phyloP scores from a whole-genome alignment of 2,888 invertebrate genomes.

The Drosophila subsilvestris region DNA sequence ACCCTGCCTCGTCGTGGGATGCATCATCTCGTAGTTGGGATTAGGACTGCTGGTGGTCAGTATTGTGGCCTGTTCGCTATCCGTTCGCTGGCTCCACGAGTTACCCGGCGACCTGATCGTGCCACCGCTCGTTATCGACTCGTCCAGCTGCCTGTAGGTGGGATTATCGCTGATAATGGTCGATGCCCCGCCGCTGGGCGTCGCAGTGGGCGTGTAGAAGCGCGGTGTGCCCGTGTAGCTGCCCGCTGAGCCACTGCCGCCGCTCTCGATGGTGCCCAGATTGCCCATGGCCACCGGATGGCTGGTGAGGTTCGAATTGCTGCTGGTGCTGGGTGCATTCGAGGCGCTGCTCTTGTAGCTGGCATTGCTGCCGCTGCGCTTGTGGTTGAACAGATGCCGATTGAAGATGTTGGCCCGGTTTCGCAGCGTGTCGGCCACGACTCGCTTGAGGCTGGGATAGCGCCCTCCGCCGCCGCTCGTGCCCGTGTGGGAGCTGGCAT shows the following conservation, averaged over 20 bases:
- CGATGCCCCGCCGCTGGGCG: constrained; percentile 44
- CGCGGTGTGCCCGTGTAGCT: constrained; percentile 76
- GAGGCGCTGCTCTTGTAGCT: constrained; percentile 79
- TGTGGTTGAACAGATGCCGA: constrained; percentile 79
- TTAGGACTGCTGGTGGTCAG: constrained; percentile 67
- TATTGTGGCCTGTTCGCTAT: constrained; percentile 33
- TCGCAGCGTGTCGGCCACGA: constrained; percentile 73
- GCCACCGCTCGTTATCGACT: constrained; percentile 61
- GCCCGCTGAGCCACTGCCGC: constrained; percentile 80
- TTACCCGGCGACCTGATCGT: constrained; percentile 28
- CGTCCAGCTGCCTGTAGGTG: constrained; percentile 79
- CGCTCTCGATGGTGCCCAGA: constrained; percentile 71
- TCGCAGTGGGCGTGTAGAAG: constrained; percentile 68
- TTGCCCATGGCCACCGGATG: constrained; percentile 68
- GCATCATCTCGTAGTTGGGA: constrained; percentile 79
- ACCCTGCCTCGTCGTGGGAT: constrained; percentile 38
- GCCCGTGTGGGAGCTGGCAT: constrained; percentile 69
- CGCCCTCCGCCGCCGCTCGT: constrained; percentile 57
- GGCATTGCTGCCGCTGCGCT: constrained; percentile 79
- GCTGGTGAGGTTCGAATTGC: constrained; percentile 77
- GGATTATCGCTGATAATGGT: constrained; percentile 75
- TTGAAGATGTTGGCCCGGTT: constrained; percentile 63
- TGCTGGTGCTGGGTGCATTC: constrained; percentile 73
- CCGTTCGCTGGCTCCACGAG: constrained; percentile 5
- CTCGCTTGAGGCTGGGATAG: constrained; percentile 72